Percentiles rank a stretch among this genome's conserved stretches.
Evolutionary conservation across 2,113 vertebrate species (phyloP).

Genomic region (Chaetura pelagica): DNA sequence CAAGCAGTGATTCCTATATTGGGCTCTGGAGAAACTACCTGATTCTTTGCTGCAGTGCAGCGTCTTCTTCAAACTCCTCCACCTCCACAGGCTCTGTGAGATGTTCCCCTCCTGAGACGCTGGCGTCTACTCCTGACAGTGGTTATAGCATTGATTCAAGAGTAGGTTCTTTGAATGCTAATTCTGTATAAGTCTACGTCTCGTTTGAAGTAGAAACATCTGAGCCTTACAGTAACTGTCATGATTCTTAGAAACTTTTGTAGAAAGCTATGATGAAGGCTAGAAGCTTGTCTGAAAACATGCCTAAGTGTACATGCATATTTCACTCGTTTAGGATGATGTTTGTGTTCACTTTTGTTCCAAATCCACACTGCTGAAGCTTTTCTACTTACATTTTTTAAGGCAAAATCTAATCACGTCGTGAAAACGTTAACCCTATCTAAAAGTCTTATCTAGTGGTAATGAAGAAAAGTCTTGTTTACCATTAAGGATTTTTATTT

Average conservation of each 20-base stretch:
- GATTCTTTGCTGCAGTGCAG: conserved; percentile 97
- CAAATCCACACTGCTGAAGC: accelerated
- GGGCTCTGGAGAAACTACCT: conserved; percentile 98
- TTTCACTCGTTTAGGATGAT: background rate
- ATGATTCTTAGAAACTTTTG: background rate
- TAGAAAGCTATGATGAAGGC: background rate
- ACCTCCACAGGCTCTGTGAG: conserved; percentile 89
- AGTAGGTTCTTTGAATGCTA: conserved; percentile 73
- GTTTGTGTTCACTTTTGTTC: background rate
- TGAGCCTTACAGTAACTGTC: background rate
- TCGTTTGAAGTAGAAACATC: background rate
- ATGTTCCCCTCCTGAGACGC: conserved; percentile 97
- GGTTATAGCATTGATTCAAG: conserved; percentile 96
- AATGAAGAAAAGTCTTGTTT: background rate
- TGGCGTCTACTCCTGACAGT: conserved; percentile 98
- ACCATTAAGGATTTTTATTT: background rate
- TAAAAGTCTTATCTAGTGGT: background rate
- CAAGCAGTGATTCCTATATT: conserved; percentile 92
- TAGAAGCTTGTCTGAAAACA: background rate
- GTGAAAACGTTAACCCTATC: background rate
- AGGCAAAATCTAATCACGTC: background rate
- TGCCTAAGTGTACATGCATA: background rate
- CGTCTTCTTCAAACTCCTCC: conserved; percentile 79
- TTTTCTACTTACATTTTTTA: background rate
- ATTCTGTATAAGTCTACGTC: background rate